These are phyloP conservation scores for Mechanitis messenoides DNA, from an alignment of 2,888 invertebrate genomes.

Conservation along the genomic window DNA sequence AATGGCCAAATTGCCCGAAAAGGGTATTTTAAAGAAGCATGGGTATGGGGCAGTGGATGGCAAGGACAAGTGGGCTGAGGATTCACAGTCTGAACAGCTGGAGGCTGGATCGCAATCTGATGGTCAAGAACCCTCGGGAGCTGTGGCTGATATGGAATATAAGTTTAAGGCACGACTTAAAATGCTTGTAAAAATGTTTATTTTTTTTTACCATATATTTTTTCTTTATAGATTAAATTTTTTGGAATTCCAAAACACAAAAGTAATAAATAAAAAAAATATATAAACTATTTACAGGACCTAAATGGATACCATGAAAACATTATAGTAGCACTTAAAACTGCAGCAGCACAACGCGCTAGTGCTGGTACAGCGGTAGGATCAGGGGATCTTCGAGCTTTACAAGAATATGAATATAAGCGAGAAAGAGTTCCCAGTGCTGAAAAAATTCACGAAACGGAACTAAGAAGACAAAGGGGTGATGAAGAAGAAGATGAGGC, in stretches of 20 bases:
- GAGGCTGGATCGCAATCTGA: slow-evolving; percentile 82
- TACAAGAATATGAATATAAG: slow-evolving; percentile 73
- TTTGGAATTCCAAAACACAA: no score
- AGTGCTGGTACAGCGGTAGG: slow-evolving; percentile 55
- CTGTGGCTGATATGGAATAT: slow-evolving; percentile 87
- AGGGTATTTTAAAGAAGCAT: slow-evolving; percentile 93
- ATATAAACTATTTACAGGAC: slow-evolving; percentile 78
- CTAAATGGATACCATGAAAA: slow-evolving; percentile 95
- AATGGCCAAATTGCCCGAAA: slow-evolving; percentile 87
- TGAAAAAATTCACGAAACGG: slow-evolving; percentile 85
- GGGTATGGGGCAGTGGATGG: slow-evolving; percentile 85
- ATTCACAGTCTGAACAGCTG: slow-evolving; percentile 83
- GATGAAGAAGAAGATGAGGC: slow-evolving; percentile 83
- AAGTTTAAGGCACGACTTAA: slow-evolving; percentile 82
- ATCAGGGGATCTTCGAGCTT: slow-evolving; percentile 63
- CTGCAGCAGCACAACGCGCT: slow-evolving; percentile 84
- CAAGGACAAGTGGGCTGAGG: slow-evolving; percentile 85
- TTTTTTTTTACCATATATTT: background rate
- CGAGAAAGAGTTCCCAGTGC: slow-evolving; percentile 81
- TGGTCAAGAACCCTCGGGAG: slow-evolving; percentile 79
- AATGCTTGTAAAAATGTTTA: background rate
- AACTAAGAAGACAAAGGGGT: slow-evolving; percentile 76
- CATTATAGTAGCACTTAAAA: slow-evolving; percentile 91
- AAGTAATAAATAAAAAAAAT: background rate
- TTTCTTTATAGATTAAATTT: no score